A percentile compares a stretch with the other conserved stretches of the same genome.
phyloP scores from a whole-genome alignment of 2,888 invertebrate genomes.

The Oconnorella tubifera region DNA sequence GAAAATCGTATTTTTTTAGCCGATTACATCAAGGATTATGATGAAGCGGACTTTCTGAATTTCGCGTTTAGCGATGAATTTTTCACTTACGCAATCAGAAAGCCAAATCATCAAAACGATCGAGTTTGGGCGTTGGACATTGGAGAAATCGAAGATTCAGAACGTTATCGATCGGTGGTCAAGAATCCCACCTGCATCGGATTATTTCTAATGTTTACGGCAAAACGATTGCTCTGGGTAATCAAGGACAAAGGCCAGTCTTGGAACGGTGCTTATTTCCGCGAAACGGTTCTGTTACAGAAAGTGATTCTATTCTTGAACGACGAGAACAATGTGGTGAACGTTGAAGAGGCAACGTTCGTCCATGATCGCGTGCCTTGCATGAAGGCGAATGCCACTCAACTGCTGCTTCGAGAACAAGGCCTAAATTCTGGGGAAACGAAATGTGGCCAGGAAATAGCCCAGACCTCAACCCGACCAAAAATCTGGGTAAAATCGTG shows the following conservation, averaged over 20 bases:
- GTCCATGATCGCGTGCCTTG: neutral
- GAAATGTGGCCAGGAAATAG: neutral
- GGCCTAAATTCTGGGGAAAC: neutral
- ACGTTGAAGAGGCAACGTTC: neutral
- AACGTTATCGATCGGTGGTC: neutral
- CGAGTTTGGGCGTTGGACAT: neutral
- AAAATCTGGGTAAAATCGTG: neutral
- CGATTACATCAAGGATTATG: too few relatives aligned
- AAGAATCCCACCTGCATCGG: neutral
- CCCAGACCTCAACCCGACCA: neutral
- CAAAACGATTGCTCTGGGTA: neutral
- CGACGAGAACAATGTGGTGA: neutral
- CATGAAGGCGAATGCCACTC: neutral
- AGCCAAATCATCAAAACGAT: slow-evolving; percentile 1
- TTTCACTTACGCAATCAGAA: too few relatives aligned
- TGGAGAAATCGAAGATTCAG: neutral
- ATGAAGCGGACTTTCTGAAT: too few relatives aligned
- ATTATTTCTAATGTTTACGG: neutral
- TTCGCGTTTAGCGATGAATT: too few relatives aligned
- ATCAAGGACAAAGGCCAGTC: neutral
- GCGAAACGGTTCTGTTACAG: neutral
- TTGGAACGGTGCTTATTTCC: neutral
- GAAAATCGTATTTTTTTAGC: too few relatives aligned
- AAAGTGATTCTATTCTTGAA: neutral
- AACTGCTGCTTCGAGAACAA: neutral